These are phyloP conservation scores for Dromaius novaehollandiae DNA, from an alignment of 2,113 vertebrate genomes.

Conservation along the genomic window DNA sequence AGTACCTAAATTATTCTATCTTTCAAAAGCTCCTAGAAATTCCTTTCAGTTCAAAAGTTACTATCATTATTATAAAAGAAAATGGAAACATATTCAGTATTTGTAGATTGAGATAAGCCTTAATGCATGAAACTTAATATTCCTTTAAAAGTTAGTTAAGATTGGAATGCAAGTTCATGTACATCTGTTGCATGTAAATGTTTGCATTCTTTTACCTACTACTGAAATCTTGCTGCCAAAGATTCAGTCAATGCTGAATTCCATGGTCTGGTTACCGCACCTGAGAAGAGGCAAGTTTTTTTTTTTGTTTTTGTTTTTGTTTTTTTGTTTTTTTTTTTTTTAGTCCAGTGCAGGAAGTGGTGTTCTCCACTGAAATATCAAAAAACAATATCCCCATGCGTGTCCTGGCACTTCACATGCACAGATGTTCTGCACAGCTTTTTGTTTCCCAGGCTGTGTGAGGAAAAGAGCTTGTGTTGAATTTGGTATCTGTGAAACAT, in stretches of 20 bases:
- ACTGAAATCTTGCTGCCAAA: too few relatives aligned
- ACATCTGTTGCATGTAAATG: background rate
- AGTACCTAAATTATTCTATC: background rate
- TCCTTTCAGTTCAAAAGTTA: background rate
- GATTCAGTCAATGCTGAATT: too few relatives aligned
- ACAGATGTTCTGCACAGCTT: background rate
- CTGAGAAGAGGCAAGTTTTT: too few relatives aligned
- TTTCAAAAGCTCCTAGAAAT: background rate
- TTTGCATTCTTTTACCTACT: background rate
- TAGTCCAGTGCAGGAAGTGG: rapidly evolving
- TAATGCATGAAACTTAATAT: too few relatives aligned
- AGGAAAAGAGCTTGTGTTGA: background rate
- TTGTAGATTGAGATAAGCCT: background rate
- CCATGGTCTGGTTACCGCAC: too few relatives aligned
- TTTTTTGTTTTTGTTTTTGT: too few relatives aligned
- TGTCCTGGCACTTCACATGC: rapidly evolving
- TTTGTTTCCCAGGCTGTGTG: background rate
- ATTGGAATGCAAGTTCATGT: background rate
- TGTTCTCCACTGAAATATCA: background rate
- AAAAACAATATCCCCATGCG: rapidly evolving
- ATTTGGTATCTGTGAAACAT: background rate
- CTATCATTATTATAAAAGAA: background rate
- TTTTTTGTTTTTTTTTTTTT: too few relatives aligned
- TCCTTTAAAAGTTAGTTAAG: too few relatives aligned
- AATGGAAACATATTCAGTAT: background rate